Evolutionary conservation across 2,888 invertebrate genomes (phyloP), one percentile per base, ranked within the genome.

Genomic region (Apodemia zela): DNA sequence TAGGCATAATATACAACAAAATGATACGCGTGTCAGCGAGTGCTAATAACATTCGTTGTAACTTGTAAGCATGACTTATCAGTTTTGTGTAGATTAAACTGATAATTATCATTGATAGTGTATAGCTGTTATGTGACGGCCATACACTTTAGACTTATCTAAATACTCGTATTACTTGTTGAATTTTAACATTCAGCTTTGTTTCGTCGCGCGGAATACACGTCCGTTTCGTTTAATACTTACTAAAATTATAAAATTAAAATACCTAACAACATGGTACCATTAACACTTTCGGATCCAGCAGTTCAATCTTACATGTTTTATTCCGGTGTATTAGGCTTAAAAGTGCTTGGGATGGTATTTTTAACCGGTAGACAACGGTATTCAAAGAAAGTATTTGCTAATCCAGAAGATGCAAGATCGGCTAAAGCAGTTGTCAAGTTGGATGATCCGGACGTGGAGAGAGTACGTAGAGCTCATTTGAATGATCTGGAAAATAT

Each of bases 401-500:
- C 85, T 0, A 87, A 85, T 62, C 80, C 78, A 61, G 87, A 87
- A 66, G 85, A 86, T 68, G 78, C 81, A 0, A 77, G 69, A 63
- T 8, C 38, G 1, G 45, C 57, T 1, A 76, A 77, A 7, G 81
- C 80, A 2, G 75, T 78, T 64, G 78, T 89, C 59, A 85, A 82
- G 66, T 71, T 73, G 0, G 84, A 86, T 63, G 87, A 85, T 62
- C 81, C 79, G 0, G 85, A 86, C 65, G 87, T 89, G 49, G 89
- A 89, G 70, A 72, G 88, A 65, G 80, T 82, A 35, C 72, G 88
- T 54, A 81, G 94, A 78, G 95, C 94, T 17, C 95, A 95, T 75
- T 86, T 93, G 69, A 95, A 95, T 74, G 95, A 95, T 77, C 76
- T 95, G 75, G 95, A 95, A 81, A 95, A 95, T 78, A 95, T 95